Evolutionary conservation across 2,888 invertebrate species (phyloP).

Genomic region (Xylota sylvarum): DNA sequence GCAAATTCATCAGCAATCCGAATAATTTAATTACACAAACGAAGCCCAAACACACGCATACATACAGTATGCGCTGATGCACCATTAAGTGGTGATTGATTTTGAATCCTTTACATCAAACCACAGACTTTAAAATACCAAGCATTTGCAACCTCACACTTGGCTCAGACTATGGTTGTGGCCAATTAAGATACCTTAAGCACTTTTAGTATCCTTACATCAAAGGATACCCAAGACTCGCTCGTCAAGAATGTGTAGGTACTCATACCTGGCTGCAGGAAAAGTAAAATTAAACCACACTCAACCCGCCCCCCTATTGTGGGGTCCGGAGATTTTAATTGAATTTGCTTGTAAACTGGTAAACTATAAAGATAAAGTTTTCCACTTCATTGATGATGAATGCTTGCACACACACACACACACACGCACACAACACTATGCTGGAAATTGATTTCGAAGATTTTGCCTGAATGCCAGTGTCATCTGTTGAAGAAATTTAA

Average conservation of each 20-base stretch:
- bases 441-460: constrained; percentile 44
- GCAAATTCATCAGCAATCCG: constrained; percentile 12
- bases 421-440: not conserved
- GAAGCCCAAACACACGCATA: not conserved
- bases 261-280: not conserved
- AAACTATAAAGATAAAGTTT: constrained; percentile 25
- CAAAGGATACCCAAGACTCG: not conserved
- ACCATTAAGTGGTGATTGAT: constrained; percentile 6
- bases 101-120: not conserved
- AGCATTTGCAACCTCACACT: not conserved
- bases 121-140: constrained; percentile 12
- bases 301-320: not conserved
- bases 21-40: constrained; percentile 41
- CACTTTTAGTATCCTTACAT: constrained; percentile 2
- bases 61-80: not conserved
- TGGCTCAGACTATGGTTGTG: not conserved
- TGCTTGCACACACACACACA: not conserved
- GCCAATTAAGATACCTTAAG: constrained; percentile 16
- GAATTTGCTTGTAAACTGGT: constrained; percentile 42
- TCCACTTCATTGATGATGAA: constrained; percentile 34
- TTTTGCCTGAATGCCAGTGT: constrained; percentile 20
- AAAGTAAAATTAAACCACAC: constrained; percentile 9
- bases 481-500: constrained; percentile 61
- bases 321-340: constrained; percentile 38
- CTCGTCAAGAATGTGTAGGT: not conserved